Evolutionary conservation across 2,888 invertebrate species (phyloP).

Genomic region (Onthophagus sagittarius): DNA sequence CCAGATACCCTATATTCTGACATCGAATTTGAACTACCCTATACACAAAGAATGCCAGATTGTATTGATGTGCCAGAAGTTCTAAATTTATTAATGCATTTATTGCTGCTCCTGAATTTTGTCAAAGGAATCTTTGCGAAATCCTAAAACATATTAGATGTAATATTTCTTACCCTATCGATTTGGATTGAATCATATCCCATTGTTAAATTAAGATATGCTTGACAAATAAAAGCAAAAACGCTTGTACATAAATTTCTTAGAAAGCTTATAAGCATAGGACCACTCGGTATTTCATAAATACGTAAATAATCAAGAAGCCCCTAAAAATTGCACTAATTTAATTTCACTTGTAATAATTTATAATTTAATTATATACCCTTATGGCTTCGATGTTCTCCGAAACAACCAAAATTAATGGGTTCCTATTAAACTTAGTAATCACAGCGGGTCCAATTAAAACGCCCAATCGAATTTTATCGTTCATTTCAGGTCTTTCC

Average conservation of each 20-base stretch:
- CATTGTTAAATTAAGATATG: slow-evolving; percentile 61
- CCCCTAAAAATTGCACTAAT: slow-evolving; percentile 34
- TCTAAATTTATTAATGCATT: too few relatives aligned
- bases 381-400: not conserved
- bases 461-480: slow-evolving; percentile 56
- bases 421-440: slow-evolving; percentile 50
- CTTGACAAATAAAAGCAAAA: slow-evolving; percentile 54
- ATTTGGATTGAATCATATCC: slow-evolving; percentile 59
- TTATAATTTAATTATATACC: not conserved
- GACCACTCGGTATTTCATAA: slow-evolving; percentile 61
- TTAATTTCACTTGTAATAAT: too few relatives aligned
- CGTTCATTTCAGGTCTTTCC: slow-evolving; percentile 56
- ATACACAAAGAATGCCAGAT: too few relatives aligned
- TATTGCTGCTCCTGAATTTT: too few relatives aligned
- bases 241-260: not conserved
- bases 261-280: slow-evolving; percentile 44
- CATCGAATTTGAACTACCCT: too few relatives aligned
- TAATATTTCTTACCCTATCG: slow-evolving; percentile 43
- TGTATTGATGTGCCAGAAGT: too few relatives aligned
- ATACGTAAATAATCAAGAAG: slow-evolving; percentile 51
- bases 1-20: too few relatives aligned
- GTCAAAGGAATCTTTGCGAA: too few relatives aligned
- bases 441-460: slow-evolving; percentile 61
- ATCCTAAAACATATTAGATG: too few relatives aligned
- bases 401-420: slow-evolving; percentile 43